Conservation (phyloP, 2,113 vertebrate species). For the Scomber colias region DNA sequence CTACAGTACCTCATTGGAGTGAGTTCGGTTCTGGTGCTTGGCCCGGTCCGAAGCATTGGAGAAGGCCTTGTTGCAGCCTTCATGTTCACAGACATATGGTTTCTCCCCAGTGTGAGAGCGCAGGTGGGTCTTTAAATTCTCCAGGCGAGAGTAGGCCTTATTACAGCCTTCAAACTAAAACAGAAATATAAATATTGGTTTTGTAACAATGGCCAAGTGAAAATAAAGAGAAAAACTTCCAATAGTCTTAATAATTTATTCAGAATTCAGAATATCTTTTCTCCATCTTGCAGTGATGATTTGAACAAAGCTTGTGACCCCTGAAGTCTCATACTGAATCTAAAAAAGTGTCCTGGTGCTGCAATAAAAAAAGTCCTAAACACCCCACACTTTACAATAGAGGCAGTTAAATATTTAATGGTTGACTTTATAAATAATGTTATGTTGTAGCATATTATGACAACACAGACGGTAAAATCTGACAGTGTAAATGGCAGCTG, state of each 20-base stretch:
- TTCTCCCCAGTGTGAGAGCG: constrained; percentile 97
- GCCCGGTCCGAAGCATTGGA: constrained; percentile 97
- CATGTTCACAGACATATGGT: constrained; percentile 96
- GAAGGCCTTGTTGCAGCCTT: constrained; percentile 98
- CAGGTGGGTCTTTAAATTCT: constrained; percentile 97
- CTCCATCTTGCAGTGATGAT: too few relatives aligned
- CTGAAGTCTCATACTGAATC: background rate
- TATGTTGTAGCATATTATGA: background rate
- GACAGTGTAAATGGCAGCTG: background rate
- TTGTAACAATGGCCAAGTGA: background rate
- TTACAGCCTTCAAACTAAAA: constrained; percentile 97
- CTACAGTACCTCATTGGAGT: constrained; percentile 95
- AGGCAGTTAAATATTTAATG: background rate
- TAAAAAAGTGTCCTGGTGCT: too few relatives aligned
- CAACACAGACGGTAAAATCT: background rate
- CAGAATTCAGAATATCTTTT: background rate
- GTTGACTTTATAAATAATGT: too few relatives aligned
- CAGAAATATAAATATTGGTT: constrained; percentile 9
- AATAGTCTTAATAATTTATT: background rate
- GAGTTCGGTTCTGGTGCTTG: constrained; percentile 98
- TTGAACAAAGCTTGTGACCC: too few relatives aligned
- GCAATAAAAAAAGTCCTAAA: too few relatives aligned
- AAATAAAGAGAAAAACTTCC: background rate
- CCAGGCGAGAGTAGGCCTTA: constrained; percentile 98
- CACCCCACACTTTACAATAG: background rate